Percentiles rank a stretch among this genome's conserved stretches.
These are phyloP conservation scores for Physocephala rufipes DNA, from an alignment of 2,888 invertebrate genomes.

Conservation along the genomic window DNA sequence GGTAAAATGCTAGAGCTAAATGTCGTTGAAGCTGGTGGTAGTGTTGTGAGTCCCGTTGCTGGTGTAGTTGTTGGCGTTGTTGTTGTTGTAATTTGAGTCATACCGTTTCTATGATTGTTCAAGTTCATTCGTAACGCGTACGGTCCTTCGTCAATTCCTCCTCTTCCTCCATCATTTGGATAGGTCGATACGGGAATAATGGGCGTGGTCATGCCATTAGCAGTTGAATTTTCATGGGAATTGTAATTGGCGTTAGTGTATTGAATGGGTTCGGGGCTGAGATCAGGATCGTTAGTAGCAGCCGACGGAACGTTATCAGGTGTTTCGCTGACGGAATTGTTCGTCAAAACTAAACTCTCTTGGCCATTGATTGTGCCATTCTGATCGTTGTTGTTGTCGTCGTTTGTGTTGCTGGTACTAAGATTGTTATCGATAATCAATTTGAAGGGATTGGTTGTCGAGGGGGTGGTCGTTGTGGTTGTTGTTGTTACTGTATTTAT, in stretches of 20 bases:
- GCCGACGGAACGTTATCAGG: neutral
- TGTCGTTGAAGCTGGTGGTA: conserved; percentile 19
- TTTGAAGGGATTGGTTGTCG: conserved; percentile 28
- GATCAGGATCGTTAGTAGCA: neutral
- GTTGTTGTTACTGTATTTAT: conserved; percentile 41
- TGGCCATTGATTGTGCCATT: neutral
- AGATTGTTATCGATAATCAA: conserved; percentile 44
- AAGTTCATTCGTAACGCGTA: too few relatives aligned
- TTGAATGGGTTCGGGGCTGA: neutral
- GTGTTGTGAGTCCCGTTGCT: conserved; percentile 36
- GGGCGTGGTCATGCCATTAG: too few relatives aligned
- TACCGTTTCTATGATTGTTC: too few relatives aligned
- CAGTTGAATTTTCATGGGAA: too few relatives aligned
- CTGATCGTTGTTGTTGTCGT: conserved; percentile 15
- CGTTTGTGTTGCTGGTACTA: neutral
- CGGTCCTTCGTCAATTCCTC: neutral
- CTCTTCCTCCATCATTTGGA: neutral
- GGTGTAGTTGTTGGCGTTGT: neutral
- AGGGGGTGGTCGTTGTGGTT: conserved; percentile 39
- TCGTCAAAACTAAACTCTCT: conserved; percentile 6
- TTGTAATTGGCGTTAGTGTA: too few relatives aligned
- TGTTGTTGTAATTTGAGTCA: neutral
- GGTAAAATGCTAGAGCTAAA: conserved; percentile 50
- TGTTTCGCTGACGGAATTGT: conserved; percentile 22
- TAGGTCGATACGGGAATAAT: neutral